phyloP scores from a whole-genome alignment of 2,888 invertebrate species.

The Trissolcus brochymenae region DNA sequence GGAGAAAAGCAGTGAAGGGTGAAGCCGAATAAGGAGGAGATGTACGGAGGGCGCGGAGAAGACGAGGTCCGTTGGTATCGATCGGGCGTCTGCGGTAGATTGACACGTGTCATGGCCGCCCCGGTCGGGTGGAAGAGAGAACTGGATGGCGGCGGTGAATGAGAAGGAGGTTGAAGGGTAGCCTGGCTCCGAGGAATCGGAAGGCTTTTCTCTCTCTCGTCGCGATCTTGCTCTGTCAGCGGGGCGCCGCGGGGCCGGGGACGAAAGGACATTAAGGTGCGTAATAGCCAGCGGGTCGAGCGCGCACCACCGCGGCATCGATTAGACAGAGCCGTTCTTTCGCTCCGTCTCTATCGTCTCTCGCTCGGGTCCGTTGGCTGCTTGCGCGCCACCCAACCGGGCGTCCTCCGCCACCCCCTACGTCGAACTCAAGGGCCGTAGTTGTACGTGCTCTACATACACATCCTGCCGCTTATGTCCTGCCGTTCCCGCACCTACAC shows the following conservation, averaged over 20 bases:
- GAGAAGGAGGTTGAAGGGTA: conserved; percentile 58
- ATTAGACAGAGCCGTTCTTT: conserved; percentile 73
- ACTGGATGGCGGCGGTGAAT: conserved; percentile 43
- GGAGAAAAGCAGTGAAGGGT: conserved; percentile 57
- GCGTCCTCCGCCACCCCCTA: conserved; percentile 65
- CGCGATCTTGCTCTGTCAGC: conserved; percentile 24
- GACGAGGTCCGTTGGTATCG: conserved; percentile 75
- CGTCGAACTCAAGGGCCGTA: conserved; percentile 71
- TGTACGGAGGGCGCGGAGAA: conserved; percentile 58
- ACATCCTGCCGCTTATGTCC: conserved; percentile 71
- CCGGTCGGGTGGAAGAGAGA: conserved; percentile 58
- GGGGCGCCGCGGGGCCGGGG: conserved; percentile 51
- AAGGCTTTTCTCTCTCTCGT: conserved; percentile 39
- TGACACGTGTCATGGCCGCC: conserved; percentile 77
- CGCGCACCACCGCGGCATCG: conserved; percentile 76
- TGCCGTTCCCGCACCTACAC: conserved; percentile 62
- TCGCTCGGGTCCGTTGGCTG: conserved; percentile 42
- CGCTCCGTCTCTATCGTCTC: conserved; percentile 47
- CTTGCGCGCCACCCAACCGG: conserved; percentile 54
- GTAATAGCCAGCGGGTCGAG: conserved; percentile 76
- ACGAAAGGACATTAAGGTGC: conserved; percentile 76
- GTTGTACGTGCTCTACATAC: conserved; percentile 76
- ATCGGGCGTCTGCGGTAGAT: conserved; percentile 76
- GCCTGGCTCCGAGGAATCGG: conserved; percentile 60
- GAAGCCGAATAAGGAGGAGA: conserved; percentile 53